These are phyloP conservation scores for Cerceris ruficornis DNA, from an alignment of 2,888 invertebrate species.

Conservation along the genomic window DNA sequence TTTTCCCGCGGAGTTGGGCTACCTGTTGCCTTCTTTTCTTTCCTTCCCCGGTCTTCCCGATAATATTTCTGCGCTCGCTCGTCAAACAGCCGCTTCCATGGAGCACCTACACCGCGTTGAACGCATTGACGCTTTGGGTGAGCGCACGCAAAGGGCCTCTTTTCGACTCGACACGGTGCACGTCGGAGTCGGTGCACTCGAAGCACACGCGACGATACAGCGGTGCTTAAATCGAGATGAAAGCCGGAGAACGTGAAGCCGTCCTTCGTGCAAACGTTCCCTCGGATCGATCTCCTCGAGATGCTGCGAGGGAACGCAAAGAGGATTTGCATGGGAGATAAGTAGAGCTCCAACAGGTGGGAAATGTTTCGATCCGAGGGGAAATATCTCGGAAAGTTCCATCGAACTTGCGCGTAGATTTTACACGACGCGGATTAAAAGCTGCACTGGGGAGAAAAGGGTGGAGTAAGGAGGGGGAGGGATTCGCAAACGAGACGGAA, in stretches of 20 bases:
- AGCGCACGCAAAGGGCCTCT: conserved; percentile 15
- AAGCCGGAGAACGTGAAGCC: conserved; percentile 17
- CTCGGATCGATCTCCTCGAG: conserved; percentile 8
- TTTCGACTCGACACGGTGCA: conserved; percentile 3
- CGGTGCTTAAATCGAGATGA: conserved; percentile 28
- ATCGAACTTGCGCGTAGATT: not conserved
- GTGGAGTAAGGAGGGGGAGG: too few relatives aligned
- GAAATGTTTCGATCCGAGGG: conserved; percentile 4
- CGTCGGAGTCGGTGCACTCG: not conserved
- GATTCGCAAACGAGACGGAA: too few relatives aligned
- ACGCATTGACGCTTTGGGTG: not conserved
- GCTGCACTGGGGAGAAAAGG: too few relatives aligned
- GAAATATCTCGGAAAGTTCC: not conserved
- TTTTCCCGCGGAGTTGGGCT: conserved; percentile 30
- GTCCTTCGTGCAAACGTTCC: not conserved
- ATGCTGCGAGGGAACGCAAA: not conserved
- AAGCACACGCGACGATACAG: conserved; percentile 2
- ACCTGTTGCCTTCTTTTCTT: conserved; percentile 59
- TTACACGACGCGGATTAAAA: not conserved
- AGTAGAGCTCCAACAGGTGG: conserved; percentile 42
- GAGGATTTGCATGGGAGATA: conserved; percentile 16
- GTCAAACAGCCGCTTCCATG: conserved; percentile 15
- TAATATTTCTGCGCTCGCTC: conserved; percentile 48
- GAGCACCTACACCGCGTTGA: not conserved
- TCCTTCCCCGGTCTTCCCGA: conserved; percentile 19